Percentiles rank a stretch among this genome's conserved stretches.
Conservation (phyloP, 2,113 vertebrate genomes). For the Xerus inauris region DNA sequence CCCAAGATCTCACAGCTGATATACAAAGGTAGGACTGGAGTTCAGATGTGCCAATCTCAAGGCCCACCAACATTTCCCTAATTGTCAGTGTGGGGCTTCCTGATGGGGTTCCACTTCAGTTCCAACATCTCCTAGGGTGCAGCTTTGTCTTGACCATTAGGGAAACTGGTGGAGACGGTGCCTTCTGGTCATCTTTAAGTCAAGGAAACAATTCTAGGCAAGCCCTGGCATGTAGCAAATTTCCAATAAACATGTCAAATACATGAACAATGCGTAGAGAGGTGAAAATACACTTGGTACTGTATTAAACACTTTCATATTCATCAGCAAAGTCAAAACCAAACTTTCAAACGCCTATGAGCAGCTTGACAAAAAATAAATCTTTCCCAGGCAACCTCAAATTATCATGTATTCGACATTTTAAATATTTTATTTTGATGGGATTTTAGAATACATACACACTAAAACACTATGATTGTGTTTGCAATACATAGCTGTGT, state of each 20-base stretch:
- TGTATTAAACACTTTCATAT: neutral
- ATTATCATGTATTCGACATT: neutral
- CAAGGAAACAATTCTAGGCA: slow-evolving; percentile 26
- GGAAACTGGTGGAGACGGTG: too few relatives aligned
- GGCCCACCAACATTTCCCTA: neutral
- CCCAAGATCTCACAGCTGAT: neutral
- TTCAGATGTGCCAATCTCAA: neutral
- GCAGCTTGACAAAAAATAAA: neutral
- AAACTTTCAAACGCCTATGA: slow-evolving; percentile 1
- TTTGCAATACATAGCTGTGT: neutral
- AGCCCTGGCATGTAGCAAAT: neutral
- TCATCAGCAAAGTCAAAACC: slow-evolving; percentile 17
- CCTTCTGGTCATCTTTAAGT: neutral
- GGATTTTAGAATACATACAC: slow-evolving; percentile 17
- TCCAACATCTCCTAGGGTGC: too few relatives aligned
- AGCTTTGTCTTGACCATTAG: too few relatives aligned
- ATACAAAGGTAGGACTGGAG: neutral
- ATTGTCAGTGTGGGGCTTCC: too few relatives aligned
- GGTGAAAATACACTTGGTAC: neutral
- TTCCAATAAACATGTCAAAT: neutral
- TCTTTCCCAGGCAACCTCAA: neutral
- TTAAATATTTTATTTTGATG: neutral
- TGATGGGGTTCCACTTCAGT: too few relatives aligned
- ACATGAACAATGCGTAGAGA: neutral
- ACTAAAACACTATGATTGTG: neutral